A percentile compares a stretch with the other conserved stretches of the same genome.
These are phyloP conservation scores for Oophaga sylvatica DNA, from an alignment of 2,797 vertebrate genomes.

Conservation along the genomic window DNA sequence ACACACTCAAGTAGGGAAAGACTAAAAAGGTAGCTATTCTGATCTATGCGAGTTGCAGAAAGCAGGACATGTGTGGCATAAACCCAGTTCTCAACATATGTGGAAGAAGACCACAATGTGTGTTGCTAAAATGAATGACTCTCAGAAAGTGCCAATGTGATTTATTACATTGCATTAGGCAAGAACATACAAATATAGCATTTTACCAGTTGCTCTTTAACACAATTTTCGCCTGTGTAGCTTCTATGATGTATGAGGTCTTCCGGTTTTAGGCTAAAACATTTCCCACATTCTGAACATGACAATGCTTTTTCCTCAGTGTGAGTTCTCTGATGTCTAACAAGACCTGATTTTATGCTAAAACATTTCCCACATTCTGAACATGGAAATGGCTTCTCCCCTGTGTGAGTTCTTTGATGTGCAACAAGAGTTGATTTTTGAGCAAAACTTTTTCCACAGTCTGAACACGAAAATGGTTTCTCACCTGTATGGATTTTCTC, in stretches of 20 bases:
- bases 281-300: neutral
- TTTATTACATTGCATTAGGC: neutral
- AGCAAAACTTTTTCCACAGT: too few species aligned
- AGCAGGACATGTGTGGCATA: too few species aligned
- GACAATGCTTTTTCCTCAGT: neutral
- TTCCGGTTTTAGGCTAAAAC: neutral
- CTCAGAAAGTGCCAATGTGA: neutral
- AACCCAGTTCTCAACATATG: neutral
- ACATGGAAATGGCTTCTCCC: too few species aligned
- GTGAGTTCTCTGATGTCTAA: neutral
- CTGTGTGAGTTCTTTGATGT: too few species aligned
- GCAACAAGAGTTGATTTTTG: too few species aligned
- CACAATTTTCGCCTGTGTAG: neutral
- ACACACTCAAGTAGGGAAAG: too few species aligned
- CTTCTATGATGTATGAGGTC: neutral
- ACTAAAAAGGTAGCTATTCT: too few species aligned
- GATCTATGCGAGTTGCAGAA: too few species aligned
- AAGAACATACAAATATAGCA: conserved; percentile 10
- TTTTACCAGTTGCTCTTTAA: neutral
- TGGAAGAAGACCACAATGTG: neutral
- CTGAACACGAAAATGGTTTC: too few species aligned
- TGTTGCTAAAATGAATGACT: neutral
- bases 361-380: neutral
- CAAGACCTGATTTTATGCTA: neutral
- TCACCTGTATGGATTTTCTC: too few species aligned